These are phyloP conservation scores for Cancer borealis DNA, from an alignment of 2,888 invertebrate genomes.

Conservation along the genomic window DNA sequence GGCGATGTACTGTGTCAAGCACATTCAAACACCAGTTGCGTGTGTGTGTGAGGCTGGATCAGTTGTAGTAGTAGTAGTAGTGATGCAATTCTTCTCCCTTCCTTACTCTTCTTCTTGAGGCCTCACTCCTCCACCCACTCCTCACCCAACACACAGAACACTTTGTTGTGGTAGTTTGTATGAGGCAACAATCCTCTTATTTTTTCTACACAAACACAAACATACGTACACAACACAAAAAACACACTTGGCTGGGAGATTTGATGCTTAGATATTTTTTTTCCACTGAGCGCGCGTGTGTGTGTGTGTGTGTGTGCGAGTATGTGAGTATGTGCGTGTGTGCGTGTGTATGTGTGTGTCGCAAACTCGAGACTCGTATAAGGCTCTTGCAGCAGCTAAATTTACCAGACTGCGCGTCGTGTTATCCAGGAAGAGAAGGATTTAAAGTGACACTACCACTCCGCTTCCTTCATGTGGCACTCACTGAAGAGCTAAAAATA, in stretches of 20 bases:
- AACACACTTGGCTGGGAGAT: too few relatives aligned
- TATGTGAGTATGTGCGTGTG: neutral
- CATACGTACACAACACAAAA: neutral
- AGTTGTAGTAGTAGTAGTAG: neutral
- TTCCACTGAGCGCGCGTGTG: neutral
- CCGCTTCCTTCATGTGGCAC: neutral
- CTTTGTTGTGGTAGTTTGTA: neutral
- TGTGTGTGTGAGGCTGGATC: neutral
- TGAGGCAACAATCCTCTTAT: too few relatives aligned
- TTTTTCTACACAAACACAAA: neutral
- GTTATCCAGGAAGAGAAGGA: constrained; percentile 1
- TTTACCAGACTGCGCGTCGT: neutral
- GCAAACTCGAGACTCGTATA: too few relatives aligned
- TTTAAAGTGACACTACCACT: neutral
- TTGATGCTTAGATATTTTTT: too few relatives aligned
- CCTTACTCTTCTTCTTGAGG: neutral
- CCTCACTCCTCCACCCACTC: neutral
- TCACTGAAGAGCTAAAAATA: neutral
- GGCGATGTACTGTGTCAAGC: neutral
- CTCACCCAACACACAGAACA: neutral
- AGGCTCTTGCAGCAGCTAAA: neutral
- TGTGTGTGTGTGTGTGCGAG: neutral
- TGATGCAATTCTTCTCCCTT: neutral
- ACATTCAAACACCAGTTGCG: neutral
- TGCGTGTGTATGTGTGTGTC: neutral